Evolutionary conservation across 1,140 invertebrate genomes (phyloP), one percentile per base, ranked within the genome.

Genomic region (Drosophila cardini): DNA sequence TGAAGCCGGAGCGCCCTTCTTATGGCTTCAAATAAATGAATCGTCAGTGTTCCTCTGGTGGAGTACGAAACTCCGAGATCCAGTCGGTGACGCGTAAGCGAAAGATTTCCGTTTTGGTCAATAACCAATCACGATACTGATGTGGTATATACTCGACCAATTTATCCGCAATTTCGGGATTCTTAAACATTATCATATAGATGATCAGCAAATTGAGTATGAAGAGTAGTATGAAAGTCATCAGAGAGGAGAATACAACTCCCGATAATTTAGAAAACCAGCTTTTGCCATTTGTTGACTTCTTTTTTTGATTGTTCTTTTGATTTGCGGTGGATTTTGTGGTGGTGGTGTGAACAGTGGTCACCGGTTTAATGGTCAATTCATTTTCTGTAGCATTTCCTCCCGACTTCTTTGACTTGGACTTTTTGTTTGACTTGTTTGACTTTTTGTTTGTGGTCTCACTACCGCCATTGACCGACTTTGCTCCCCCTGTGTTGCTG

Each of bases 21-120:
- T 91, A 91, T 48, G 87, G 90, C 87, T 91, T 91, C 87, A 91
- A 91, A 90, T 91, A 91, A 77, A 91, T 91, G 75, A 91, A 91
- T 55, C 90, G 90, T 91, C 90, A 91, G 90, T 91, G 80, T 60
- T 91, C 90, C 62, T 90, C 87, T 0, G 90, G 90, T 0, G 91
- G 82, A n/a, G 91, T 92, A 26, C 89, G 85, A 55, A 91, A 91
- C 58, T 91, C 78, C 0, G 89, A 87, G 53, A 92, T 91, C 90
- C 89, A 92, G 53, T 92, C 91, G 72, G 91, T 85, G 0, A 92
- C 89, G 15, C 76, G 86, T 15, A 91, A 48, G 2, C 90, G 87
- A 63, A 91, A 91, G 55, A 91, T 80, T 69, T 91, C 91, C 15
- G 91, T 87, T 58, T 91, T 91, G 58, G 85, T 90, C 13, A 91